Evolutionary conservation across 2,113 vertebrate species (phyloP), one percentile per base, ranked within the genome.

Genomic region (Myanophis thanlyinensis): DNA sequence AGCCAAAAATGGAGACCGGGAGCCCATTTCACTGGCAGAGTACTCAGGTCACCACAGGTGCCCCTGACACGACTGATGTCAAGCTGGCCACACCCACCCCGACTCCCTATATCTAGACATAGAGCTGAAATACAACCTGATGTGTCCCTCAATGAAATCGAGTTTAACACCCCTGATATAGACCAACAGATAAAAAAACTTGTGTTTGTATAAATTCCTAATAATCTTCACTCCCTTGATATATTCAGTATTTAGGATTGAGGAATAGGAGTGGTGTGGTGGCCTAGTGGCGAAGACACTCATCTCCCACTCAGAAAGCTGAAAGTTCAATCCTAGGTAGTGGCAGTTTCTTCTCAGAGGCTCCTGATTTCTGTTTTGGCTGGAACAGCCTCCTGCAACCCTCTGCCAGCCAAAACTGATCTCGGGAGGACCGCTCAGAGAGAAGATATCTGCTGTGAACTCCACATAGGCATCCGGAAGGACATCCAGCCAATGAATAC

Each of bases 171-270:
- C n/a, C 12, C 13, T 35, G 11, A 13, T 48, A 5, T 49, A 90
- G 48, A 44, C 35, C 5, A 13, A 27, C 12, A 15, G 13, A 40
- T 84, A 48, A 48, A n/a, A n/a, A 51, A 10, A 49, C 23, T 22
- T 20, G 12, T 51, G 12, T 9, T n/a, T 40, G 5, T 51, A 11
- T 73, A 90, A 48, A 20, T 15, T 80, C 5, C 6, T 5, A 49
- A 80, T 80, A 23, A 5, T 92, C 48, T n/a, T 47, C 13, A 25
- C 13, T 0, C 0, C 1, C 30, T 73, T 35, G n/a, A 80, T 51
- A 89, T 40, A 18, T 25, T 40, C 12, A 22, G 2, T n/a, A 80
- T 10, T 91, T 95, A 93, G 95, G 90, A 93, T 94, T 96, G 94
- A 96, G 96, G 94, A 95, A 48, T 73, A 90, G 90, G 46, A 62